Percentiles rank a stretch among this genome's conserved stretches.
These are phyloP conservation scores for Nematopogon swammerdamellus DNA, from an alignment of 2,888 invertebrate species.

Conservation along the genomic window DNA sequence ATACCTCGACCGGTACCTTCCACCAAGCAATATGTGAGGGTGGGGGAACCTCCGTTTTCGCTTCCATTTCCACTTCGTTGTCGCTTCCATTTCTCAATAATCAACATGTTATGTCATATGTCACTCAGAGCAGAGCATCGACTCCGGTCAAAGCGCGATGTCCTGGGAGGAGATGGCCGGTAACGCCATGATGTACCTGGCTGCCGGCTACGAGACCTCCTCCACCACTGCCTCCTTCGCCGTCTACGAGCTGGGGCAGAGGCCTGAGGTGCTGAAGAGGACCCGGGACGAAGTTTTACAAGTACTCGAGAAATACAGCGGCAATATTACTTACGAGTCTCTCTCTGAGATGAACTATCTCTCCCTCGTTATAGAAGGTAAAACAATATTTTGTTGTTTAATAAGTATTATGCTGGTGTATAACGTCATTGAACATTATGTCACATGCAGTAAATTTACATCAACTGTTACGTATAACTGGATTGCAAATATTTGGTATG, in stretches of 20 bases:
- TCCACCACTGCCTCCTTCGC: conserved; percentile 29
- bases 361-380: conserved; percentile 47
- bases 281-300: conserved; percentile 25
- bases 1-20: no score
- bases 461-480: no score
- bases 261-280: conserved; percentile 27
- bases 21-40: no score
- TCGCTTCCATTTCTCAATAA: no score
- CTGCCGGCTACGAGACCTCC: conserved; percentile 38
- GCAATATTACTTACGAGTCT: conserved; percentile 50
- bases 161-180: conserved; percentile 18
- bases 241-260: conserved; percentile 28
- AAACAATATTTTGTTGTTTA: neutral
- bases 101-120: no score
- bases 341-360: conserved; percentile 54
- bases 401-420: no score
- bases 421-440: no score
- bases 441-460: no score
- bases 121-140: no score
- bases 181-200: conserved; percentile 30
- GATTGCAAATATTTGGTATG: no score
- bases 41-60: no score
- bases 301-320: conserved; percentile 24
- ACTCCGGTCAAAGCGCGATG: neutral
- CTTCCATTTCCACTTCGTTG: no score